These are phyloP conservation scores for Pipistrellus pygmaeus DNA, from an alignment of 2,797 vertebrate species.

Conservation along the genomic window DNA sequence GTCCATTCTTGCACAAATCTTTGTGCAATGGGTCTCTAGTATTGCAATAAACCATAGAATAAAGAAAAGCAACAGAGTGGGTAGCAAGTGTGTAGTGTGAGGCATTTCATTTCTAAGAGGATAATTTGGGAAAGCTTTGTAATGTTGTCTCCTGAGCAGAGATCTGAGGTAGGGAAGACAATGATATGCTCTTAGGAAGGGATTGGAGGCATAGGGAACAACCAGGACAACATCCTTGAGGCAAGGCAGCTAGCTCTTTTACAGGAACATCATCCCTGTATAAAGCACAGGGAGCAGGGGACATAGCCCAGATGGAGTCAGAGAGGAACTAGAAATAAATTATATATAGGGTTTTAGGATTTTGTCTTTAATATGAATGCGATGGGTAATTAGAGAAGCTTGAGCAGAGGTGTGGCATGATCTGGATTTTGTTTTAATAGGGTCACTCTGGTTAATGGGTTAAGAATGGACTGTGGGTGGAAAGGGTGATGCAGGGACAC, in stretches of 20 bases:
- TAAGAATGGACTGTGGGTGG: background rate
- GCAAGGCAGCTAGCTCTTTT: background rate
- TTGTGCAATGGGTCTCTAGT: background rate
- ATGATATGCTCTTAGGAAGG: background rate
- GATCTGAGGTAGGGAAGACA: background rate
- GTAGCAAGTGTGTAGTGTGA: background rate
- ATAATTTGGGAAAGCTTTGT: background rate
- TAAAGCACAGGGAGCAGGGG: background rate
- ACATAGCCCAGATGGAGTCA: background rate
- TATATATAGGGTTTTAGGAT: accelerated
- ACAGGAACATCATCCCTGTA: background rate
- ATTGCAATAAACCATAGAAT: background rate
- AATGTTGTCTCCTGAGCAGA: background rate
- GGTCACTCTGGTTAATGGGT: background rate
- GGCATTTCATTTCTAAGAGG: background rate
- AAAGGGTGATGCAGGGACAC: background rate
- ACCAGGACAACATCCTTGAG: background rate
- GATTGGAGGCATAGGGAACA: too few species aligned
- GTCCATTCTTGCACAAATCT: too few species aligned
- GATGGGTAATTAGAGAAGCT: background rate
- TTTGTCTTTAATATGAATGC: background rate
- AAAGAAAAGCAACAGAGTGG: background rate
- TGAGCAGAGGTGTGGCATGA: background rate
- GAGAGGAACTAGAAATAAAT: background rate
- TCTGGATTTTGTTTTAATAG: background rate